A percentile compares a stretch with the other conserved stretches of the same genome.
These are phyloP conservation scores for Eristalis intricaria DNA, from an alignment of 2,888 invertebrate genomes.

Conservation along the genomic window DNA sequence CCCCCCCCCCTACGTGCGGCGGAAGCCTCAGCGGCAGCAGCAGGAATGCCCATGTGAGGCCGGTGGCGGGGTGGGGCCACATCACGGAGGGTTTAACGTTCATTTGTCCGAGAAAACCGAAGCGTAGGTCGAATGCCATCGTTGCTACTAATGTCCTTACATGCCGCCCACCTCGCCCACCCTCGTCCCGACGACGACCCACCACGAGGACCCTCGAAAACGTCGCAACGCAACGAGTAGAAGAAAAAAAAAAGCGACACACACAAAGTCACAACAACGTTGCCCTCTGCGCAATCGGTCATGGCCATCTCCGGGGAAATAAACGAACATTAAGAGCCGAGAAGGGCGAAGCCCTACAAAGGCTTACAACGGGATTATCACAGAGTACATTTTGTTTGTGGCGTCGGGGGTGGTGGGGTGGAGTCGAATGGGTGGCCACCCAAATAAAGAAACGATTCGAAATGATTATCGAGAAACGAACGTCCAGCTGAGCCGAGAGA, in stretches of 20 bases:
- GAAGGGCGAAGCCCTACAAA: conserved; percentile 6
- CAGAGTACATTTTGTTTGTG: background rate
- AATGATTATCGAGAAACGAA: conserved; percentile 22
- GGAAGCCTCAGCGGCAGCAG: background rate
- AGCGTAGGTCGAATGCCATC: conserved; percentile 25
- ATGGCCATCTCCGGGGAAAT: conserved; percentile 42
- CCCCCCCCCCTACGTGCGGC: background rate
- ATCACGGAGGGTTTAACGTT: background rate
- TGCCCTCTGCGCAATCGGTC: conserved; percentile 19
- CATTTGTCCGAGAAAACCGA: conserved; percentile 14
- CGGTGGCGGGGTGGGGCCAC: background rate
- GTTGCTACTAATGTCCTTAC: conserved; percentile 26
- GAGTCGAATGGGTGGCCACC: background rate
- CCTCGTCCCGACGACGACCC: background rate
- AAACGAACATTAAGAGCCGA: conserved; percentile 18
- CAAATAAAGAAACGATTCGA: conserved; percentile 34
- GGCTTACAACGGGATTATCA: conserved; percentile 34
- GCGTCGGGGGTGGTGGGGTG: background rate
- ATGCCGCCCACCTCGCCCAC: background rate
- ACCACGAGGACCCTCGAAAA: background rate
- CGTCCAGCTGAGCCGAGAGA: background rate
- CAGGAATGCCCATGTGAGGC: no score
- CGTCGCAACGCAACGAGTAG: background rate
- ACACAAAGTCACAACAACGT: background rate
- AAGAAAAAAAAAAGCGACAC: no score